These are phyloP conservation scores for Stichopus horrens DNA, from an alignment of 53 echinoderm and acorn worm genomes.

Conservation along the genomic window DNA sequence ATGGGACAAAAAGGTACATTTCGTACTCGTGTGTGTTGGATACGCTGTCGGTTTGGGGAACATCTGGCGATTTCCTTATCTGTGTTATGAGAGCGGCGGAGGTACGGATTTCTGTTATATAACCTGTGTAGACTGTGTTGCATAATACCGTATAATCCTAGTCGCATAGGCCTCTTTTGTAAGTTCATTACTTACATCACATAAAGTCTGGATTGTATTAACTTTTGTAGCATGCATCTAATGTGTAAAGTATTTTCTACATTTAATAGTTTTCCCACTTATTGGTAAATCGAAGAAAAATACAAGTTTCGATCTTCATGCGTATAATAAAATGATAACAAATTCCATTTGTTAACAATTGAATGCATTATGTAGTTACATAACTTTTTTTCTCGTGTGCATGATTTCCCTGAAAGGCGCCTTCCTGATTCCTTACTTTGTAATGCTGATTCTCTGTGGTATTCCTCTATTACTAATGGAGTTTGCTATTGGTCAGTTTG, in stretches of 20 bases:
- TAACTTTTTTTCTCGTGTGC: not conserved
- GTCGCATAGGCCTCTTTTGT: no score
- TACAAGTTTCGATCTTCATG: no score
- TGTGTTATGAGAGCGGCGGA: constrained; percentile 16
- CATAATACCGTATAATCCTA: no score
- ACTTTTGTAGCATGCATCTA: no score
- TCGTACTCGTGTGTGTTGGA: constrained; percentile 6
- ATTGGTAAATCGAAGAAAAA: no score
- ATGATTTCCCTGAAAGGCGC: constrained; percentile 58
- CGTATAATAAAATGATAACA: no score
- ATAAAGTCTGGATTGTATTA: no score
- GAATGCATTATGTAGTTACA: not conserved
- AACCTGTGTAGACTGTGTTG: no score
- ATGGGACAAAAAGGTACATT: constrained; percentile 32
- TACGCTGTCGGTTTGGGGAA: constrained; percentile 16
- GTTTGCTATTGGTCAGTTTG: constrained; percentile 88
- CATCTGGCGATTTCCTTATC: constrained; percentile 32
- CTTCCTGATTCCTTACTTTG: constrained; percentile 93
- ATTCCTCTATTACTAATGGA: constrained; percentile 86
- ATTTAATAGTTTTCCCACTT: no score
- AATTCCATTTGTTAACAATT: no score
- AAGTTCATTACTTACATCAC: no score
- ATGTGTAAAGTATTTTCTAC: no score
- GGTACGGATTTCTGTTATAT: not conserved
- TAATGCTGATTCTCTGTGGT: constrained; percentile 85